Base-by-base conservation (phyloP, 1,140 invertebrate species). In the Holotrichia oblita region DNA sequence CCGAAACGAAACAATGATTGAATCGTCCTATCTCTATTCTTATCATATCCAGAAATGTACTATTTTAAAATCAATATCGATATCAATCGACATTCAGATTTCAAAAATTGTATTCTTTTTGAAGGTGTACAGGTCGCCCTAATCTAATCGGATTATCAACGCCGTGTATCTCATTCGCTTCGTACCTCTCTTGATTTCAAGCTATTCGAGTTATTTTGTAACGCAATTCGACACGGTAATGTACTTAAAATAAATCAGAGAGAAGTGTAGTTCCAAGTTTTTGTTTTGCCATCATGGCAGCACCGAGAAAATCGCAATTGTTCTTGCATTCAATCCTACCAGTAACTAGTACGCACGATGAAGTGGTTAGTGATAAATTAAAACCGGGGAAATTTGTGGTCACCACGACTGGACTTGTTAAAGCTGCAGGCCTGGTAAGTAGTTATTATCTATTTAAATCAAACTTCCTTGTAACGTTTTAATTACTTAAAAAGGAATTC, bases 311-410 rank as follows among this genome's bases (percentile, higher is more conserved):
- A 77, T 77, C 76, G 20, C 59, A 64, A 20, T n/a, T 77, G 6
- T 64, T 40, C 34, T 64, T 77, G 22, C 20, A 77, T 40, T 77
- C 48, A 6, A 59, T 77, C 12, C 14, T 77, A 64, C 76, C 76
- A 3, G 61, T 73, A 20, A 44, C 61, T 7, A 73, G 9, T 6
- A 22, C 77, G 6, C 77, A 78, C 17, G 77, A 78, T 22, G 61
- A 78, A 44, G 17, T 78, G 9, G 41, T 78, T 14, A 72, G 42
- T 40, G 40, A 73, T 42, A 78, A 78, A 42, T 27, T 78, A 22
- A 78, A 78, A 78, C 77, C 59, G 8, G 77, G 77, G 42, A 78
- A 78, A 48, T 78, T 73, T 17, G 24, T 73, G 6, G 24, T 78
- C 22, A 73, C 61, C 14, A 9, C 61, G 0, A 41, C 77, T 10